Evolutionary conservation across 2,113 vertebrate species (phyloP).

Genomic region (Daboia siamensis): DNA sequence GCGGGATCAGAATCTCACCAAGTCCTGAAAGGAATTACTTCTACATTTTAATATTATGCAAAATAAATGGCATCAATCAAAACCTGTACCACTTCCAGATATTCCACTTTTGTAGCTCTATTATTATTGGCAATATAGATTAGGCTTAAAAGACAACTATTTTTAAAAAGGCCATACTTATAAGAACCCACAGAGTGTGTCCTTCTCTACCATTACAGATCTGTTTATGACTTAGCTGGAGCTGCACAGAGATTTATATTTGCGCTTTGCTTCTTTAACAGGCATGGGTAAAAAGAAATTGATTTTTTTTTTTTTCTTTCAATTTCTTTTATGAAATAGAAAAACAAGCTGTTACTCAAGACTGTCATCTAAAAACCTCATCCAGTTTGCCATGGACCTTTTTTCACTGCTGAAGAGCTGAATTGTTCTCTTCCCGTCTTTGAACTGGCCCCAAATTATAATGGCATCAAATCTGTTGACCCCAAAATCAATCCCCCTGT

Average conservation of each 20-base stretch:
- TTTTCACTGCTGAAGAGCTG: background rate
- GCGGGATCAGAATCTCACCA: constrained; percentile 22
- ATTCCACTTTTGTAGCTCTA: constrained; percentile 7
- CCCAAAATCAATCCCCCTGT: background rate
- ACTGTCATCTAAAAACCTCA: constrained; percentile 68
- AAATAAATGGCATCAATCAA: constrained; percentile 46
- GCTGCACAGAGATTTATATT: constrained; percentile 26
- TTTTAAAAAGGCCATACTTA: constrained; percentile 33
- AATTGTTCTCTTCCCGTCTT: background rate
- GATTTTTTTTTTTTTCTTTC: constrained; percentile 46
- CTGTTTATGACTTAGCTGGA: constrained; percentile 49
- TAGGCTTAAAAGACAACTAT: background rate
- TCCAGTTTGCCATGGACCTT: constrained; percentile 56
- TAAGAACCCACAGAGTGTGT: constrained; percentile 42
- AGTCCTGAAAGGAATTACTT: constrained; percentile 49
- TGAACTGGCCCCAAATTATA: background rate
- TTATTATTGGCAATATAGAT: background rate
- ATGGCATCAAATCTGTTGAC: background rate
- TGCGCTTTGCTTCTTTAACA: constrained; percentile 59
- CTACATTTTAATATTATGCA: constrained; percentile 42
- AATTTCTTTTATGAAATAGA: constrained; percentile 9
- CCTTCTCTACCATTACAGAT: constrained; percentile 32
- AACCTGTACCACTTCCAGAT: constrained; percentile 41
- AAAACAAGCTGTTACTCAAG: constrained; percentile 63
- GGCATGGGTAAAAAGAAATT: constrained; percentile 55